These are phyloP conservation scores for Merops nubicus DNA, from an alignment of 2,113 vertebrate species.

Conservation along the genomic window DNA sequence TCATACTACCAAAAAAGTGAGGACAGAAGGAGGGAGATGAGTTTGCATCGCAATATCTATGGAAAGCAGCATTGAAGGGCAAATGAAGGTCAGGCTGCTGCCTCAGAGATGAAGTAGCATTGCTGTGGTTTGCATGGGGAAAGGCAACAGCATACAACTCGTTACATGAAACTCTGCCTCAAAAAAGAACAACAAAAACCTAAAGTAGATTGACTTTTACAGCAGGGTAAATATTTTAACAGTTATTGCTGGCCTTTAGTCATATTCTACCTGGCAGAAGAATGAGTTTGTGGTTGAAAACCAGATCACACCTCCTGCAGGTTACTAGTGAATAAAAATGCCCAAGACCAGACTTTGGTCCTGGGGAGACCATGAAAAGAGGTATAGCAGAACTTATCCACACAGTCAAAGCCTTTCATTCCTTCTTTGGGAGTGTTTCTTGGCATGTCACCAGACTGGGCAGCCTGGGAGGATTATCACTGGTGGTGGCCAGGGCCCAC, in stretches of 20 bases:
- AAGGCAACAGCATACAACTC: neutral
- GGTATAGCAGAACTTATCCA: neutral
- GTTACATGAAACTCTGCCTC: neutral
- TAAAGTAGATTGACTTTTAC: neutral
- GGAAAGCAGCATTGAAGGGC: neutral
- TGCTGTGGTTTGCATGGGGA: neutral
- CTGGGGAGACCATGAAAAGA: neutral
- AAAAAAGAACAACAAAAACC: neutral
- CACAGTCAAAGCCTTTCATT: neutral
- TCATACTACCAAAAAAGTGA: neutral
- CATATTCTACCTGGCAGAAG: neutral
- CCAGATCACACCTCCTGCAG: neutral
- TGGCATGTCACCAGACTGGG: fast-evolving
- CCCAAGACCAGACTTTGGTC: neutral
- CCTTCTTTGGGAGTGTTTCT: neutral
- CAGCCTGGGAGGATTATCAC: neutral
- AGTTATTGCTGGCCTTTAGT: neutral
- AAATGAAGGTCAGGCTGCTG: neutral
- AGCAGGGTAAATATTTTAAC: neutral
- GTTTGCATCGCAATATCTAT: neutral
- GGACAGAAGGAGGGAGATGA: neutral
- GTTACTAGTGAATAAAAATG: neutral
- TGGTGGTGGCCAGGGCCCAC: fast-evolving
- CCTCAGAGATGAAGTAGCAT: neutral
- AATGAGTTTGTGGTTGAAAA: neutral